Percentiles rank a stretch among this genome's conserved stretches.
phyloP scores from a whole-genome alignment of 2,888 invertebrate genomes.

The Neocrepidodera transversa region DNA sequence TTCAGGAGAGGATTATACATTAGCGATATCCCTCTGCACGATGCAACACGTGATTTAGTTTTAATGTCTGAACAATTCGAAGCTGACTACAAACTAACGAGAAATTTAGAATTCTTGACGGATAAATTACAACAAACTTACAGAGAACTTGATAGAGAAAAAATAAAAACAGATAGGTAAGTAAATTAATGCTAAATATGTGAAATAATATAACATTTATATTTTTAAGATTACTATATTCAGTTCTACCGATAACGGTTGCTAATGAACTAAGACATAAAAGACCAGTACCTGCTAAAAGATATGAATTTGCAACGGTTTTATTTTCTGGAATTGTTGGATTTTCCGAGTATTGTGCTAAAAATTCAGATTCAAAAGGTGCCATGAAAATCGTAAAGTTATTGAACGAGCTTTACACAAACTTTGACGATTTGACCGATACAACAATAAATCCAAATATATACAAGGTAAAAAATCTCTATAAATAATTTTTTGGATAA shows the following conservation, averaged over 20 bases:
- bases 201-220: neutral
- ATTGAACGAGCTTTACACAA: constrained; percentile 91
- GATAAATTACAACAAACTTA: constrained; percentile 95
- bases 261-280: constrained; percentile 94
- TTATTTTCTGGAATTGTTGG: constrained; percentile 95
- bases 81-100: constrained; percentile 94
- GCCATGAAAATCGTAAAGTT: constrained; percentile 96
- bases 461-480: constrained; percentile 76
- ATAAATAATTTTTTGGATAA: too few relatives aligned
- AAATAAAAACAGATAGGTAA: constrained; percentile 91
- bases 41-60: constrained; percentile 93
- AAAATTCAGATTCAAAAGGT: constrained; percentile 88
- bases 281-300: constrained; percentile 86
- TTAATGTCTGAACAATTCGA: constrained; percentile 96
- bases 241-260: constrained; percentile 91
- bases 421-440: constrained; percentile 92
- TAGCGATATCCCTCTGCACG: constrained; percentile 94
- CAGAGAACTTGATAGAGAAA: constrained; percentile 90
- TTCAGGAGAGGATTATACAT: constrained; percentile 86
- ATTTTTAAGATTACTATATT: constrained; percentile 81
- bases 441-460: constrained; percentile 92
- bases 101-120: constrained; percentile 91
- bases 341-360: constrained; percentile 89
- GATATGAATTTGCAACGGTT: constrained; percentile 90
- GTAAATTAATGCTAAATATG: neutral